A percentile compares a stretch with the other conserved stretches of the same genome.
phyloP scores from a whole-genome alignment of 2,888 invertebrate genomes.

The Ligdia adustata region DNA sequence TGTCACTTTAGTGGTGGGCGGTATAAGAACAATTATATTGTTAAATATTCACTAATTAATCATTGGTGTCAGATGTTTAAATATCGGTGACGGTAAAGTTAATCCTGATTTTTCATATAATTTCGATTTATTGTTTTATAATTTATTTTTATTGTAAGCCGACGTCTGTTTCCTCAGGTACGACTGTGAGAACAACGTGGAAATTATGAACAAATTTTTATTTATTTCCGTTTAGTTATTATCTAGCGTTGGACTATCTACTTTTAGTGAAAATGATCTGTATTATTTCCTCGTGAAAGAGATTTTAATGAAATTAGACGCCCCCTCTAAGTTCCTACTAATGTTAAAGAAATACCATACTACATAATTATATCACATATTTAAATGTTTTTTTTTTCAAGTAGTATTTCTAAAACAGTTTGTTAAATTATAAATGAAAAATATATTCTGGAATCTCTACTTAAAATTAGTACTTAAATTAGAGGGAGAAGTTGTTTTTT shows the following conservation, averaged over 20 bases:
- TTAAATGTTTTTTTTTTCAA: too few relatives aligned
- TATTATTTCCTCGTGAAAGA: slow-evolving; percentile 62
- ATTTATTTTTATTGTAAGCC: slow-evolving; percentile 46
- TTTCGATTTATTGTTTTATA: slow-evolving; percentile 29
- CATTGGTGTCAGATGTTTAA: slow-evolving; percentile 10
- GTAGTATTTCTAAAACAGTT: slow-evolving; percentile 10
- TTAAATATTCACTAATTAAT: slow-evolving; percentile 36
- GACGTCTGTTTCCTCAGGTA: slow-evolving; percentile 74
- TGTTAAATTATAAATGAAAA: slow-evolving; percentile 12
- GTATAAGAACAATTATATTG: too few relatives aligned
- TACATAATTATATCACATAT: not conserved
- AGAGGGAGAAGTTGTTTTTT: slow-evolving; percentile 56
- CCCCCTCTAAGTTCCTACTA: slow-evolving; percentile 70
- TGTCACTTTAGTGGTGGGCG: too few relatives aligned
- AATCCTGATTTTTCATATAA: not conserved
- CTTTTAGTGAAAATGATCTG: slow-evolving; percentile 41
- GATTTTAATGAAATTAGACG: slow-evolving; percentile 56
- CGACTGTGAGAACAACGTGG: slow-evolving; percentile 69
- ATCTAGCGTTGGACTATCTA: slow-evolving; percentile 40
- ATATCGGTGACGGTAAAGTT: slow-evolving; percentile 30
- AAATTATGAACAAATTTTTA: slow-evolving; percentile 64
- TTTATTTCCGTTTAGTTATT: slow-evolving; percentile 50
- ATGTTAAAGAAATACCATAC: slow-evolving; percentile 29
- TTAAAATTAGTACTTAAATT: slow-evolving; percentile 78
- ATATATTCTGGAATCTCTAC: slow-evolving; percentile 69